Evolutionary conservation across 2,113 vertebrate species (phyloP).

Genomic region (Dicerorhinus sumatrensis): DNA sequence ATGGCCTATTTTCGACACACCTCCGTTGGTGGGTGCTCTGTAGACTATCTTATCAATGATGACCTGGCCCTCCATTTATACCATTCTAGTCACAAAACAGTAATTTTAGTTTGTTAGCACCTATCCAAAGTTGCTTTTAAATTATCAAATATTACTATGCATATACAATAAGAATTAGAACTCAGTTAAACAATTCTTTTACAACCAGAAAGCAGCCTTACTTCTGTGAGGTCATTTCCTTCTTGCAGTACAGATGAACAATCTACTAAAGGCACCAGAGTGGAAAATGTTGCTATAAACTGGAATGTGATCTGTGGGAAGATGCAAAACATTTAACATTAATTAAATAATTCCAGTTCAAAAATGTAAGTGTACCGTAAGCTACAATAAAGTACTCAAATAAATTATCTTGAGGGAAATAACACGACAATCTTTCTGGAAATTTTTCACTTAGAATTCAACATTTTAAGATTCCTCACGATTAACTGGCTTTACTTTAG

Average conservation of each 20-base stretch:
- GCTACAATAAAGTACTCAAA: neutral
- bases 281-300: conserved; percentile 99
- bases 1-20: neutral
- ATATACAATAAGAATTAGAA: neutral
- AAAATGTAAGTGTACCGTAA: neutral
- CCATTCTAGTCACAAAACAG: neutral
- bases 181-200: neutral
- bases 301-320: conserved; percentile 97
- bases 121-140: neutral
- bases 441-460: conserved; percentile 46
- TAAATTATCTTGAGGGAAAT: neutral
- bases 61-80: neutral
- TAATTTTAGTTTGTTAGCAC: neutral
- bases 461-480: conserved; percentile 18
- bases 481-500: neutral
- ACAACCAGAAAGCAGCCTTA: conserved; percentile 82
- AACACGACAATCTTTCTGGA: neutral
- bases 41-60: neutral
- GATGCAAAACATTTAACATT: conserved; percentile 66
- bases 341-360: conserved; percentile 6
- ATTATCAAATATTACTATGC: neutral
- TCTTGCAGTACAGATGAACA: conserved; percentile 97
- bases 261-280: conserved; percentile 99
- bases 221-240: conserved; percentile 95
- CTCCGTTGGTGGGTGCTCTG: neutral